Conservation (phyloP, 2,797 vertebrate species). For the Morus bassanus region DNA sequence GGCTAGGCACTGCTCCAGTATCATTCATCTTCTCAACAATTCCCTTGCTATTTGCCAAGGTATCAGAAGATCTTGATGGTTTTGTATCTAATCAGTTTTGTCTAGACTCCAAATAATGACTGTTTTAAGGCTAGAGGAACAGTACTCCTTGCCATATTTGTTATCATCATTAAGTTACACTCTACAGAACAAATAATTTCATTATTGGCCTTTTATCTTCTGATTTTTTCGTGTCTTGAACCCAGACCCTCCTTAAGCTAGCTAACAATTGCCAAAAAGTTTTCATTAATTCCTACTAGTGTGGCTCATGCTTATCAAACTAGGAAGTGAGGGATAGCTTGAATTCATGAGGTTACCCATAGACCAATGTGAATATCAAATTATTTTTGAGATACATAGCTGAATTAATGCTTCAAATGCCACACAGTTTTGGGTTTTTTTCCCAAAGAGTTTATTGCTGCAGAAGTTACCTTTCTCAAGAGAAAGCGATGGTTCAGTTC, state of each 20-base stretch:
- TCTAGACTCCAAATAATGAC: slow-evolving; percentile 66
- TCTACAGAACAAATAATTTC: slow-evolving; percentile 41
- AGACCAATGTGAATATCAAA: not conserved
- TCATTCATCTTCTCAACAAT: slow-evolving; percentile 72
- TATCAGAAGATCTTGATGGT: slow-evolving; percentile 56
- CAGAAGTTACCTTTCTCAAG: slow-evolving; percentile 49
- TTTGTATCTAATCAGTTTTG: slow-evolving; percentile 68
- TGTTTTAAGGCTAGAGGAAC: slow-evolving; percentile 40
- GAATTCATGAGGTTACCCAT: not conserved
- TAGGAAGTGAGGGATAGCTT: slow-evolving; percentile 23
- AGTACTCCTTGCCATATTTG: slow-evolving; percentile 57
- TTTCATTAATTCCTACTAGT: slow-evolving; percentile 46
- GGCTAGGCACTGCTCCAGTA: slow-evolving; percentile 72
- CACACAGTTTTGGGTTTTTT: not conserved
- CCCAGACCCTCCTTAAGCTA: slow-evolving; percentile 1
- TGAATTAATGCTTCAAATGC: slow-evolving; percentile 35
- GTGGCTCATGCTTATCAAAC: slow-evolving; percentile 2
- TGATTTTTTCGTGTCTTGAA: slow-evolving; percentile 10
- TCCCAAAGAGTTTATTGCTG: slow-evolving; percentile 17
- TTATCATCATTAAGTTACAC: slow-evolving; percentile 48
- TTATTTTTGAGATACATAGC: not conserved
- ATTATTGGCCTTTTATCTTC: slow-evolving; percentile 52
- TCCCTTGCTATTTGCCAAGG: slow-evolving; percentile 51
- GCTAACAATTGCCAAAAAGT: not conserved
- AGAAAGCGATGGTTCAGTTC: slow-evolving; percentile 22